phyloP scores from a whole-genome alignment of 1,140 invertebrate genomes.

The Drosophila sp. region DNA sequence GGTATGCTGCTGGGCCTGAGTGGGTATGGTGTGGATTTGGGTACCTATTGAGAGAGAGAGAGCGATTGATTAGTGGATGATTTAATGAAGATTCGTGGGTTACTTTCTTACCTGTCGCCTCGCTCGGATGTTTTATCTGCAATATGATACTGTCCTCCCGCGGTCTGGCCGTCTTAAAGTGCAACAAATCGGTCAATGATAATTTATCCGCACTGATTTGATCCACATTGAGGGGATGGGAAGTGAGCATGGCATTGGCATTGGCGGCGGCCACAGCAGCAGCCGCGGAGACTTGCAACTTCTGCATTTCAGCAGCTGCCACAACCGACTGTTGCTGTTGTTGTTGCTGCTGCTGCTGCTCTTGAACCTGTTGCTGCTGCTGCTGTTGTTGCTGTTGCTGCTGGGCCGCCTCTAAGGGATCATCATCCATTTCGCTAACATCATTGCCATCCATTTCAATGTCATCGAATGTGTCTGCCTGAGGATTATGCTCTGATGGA shows the following conservation, averaged over 20 bases:
- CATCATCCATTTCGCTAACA: constrained; percentile 71
- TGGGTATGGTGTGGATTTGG: constrained; percentile 75
- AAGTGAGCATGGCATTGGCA: constrained; percentile 56
- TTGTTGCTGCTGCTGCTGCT: constrained; percentile 45
- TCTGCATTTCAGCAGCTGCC: constrained; percentile 66
- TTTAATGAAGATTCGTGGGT: not conserved
- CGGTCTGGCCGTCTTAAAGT: constrained; percentile 73
- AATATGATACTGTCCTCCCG: constrained; percentile 77
- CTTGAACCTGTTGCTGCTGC: constrained; percentile 55
- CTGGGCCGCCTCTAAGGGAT: constrained; percentile 62
- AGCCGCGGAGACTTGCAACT: constrained; percentile 57
- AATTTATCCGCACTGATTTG: constrained; percentile 78
- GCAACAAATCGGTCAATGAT: constrained; percentile 73
- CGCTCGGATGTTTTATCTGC: constrained; percentile 77
- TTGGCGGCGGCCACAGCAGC: constrained; percentile 61
- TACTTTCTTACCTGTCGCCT: constrained; percentile 55
- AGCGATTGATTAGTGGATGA: not conserved
- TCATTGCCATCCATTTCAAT: constrained; percentile 77
- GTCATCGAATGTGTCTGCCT: constrained; percentile 72
- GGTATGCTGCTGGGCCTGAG: constrained; percentile 76
- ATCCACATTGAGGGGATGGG: constrained; percentile 36
- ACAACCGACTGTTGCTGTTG: constrained; percentile 44
- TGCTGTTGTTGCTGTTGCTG: constrained; percentile 58
- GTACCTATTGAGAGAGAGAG: constrained; percentile 41
- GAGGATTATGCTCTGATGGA: constrained; percentile 69